Percentiles rank a stretch among this genome's conserved stretches.
phyloP scores from a whole-genome alignment of 2,888 invertebrate genomes.

The Craniophora ligustri region DNA sequence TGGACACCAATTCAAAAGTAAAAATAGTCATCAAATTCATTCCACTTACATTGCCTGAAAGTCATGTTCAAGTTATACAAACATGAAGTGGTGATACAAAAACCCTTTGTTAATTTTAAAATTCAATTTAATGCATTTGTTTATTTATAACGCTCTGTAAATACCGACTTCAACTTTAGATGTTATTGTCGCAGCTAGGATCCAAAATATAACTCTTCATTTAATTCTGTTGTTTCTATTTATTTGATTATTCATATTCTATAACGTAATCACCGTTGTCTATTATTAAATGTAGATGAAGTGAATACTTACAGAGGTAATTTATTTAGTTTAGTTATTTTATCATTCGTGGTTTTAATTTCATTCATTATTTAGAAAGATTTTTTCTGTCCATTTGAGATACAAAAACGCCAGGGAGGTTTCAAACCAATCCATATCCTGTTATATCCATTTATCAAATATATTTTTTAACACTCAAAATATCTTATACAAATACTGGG shows the following conservation, averaged over 20 bases:
- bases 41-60: slow-evolving; percentile 87
- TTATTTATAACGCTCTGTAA: slow-evolving; percentile 77
- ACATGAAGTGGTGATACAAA: slow-evolving; percentile 85
- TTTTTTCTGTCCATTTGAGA: slow-evolving; percentile 69
- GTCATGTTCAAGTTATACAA: slow-evolving; percentile 78
- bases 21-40: slow-evolving; percentile 82
- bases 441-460: no score
- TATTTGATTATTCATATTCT: no score
- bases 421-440: not conserved
- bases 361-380: slow-evolving; percentile 82
- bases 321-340: slow-evolving; percentile 71
- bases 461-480: no score
- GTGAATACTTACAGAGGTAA: slow-evolving; percentile 67
- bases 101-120: slow-evolving; percentile 81
- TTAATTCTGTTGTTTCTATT: no score
- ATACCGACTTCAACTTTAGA: slow-evolving; percentile 54
- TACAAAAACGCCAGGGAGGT: not conserved
- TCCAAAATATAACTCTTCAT: no score
- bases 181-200: no score
- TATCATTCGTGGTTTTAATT: slow-evolving; percentile 73
- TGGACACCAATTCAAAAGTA: slow-evolving; percentile 73
- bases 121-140: slow-evolving; percentile 77
- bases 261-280: no score
- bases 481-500: no score
- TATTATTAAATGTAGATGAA: slow-evolving; percentile 52